Evolutionary conservation across 2,888 invertebrate species (phyloP).

Genomic region (Slavum lentiscoides): DNA sequence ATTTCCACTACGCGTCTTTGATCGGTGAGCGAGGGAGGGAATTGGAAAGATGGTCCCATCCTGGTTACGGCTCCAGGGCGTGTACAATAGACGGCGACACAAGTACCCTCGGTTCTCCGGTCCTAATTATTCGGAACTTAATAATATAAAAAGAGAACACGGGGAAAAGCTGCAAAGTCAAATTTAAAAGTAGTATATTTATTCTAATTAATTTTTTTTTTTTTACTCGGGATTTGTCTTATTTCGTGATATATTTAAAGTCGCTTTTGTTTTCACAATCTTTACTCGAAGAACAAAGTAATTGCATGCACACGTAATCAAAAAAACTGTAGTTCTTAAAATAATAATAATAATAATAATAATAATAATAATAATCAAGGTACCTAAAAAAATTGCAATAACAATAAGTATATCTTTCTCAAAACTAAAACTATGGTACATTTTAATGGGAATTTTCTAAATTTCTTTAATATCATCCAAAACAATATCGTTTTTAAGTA

Average conservation of each 20-base stretch:
- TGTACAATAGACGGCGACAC: not conserved
- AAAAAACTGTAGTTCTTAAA: not conserved
- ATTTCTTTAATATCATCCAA: too few relatives aligned
- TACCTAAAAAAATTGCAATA: too few relatives aligned
- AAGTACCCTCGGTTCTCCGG: not conserved
- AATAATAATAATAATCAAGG: too few relatives aligned
- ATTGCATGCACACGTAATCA: conserved; percentile 1
- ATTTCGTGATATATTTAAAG: not conserved
- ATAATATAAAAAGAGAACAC: not conserved
- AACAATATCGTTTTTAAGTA: too few relatives aligned
- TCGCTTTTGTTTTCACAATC: not conserved
- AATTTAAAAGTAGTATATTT: conserved; percentile 13
- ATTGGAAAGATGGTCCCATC: not conserved
- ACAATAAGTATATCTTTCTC: too few relatives aligned
- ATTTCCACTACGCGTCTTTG: not conserved
- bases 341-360: conserved; percentile 12
- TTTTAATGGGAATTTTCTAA: too few relatives aligned
- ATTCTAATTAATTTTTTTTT: conserved; percentile 20
- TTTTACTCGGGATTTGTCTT: not conserved
- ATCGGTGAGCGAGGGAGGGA: not conserved
- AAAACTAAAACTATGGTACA: too few relatives aligned
- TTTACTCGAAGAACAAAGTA: not conserved
- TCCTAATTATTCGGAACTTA: not conserved
- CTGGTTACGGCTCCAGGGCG: not conserved
- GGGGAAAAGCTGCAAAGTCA: not conserved